Percentiles rank a stretch among this genome's conserved stretches.
phyloP scores from a whole-genome alignment of 2,113 vertebrate genomes.

The Petromus typicus region DNA sequence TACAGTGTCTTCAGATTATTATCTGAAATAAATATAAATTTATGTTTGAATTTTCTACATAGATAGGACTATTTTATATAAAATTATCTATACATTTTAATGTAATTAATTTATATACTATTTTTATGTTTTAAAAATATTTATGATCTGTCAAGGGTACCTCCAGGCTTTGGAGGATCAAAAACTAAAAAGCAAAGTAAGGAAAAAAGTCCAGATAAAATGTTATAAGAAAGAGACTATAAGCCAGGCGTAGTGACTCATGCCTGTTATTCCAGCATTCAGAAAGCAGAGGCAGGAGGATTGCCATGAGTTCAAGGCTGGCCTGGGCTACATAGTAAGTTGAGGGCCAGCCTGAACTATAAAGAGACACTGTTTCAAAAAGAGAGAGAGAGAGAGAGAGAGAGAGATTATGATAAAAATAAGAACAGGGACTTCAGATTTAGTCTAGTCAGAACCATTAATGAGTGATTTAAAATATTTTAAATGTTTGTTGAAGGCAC shows the following conservation, averaged over 20 bases:
- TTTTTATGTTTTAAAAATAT: not conserved
- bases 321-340: too few relatives aligned
- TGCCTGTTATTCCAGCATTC: too few relatives aligned
- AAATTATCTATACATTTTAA: not conserved
- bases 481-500: not conserved
- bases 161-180: not conserved
- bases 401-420: constrained; percentile 23
- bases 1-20: not conserved
- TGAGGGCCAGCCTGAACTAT: too few relatives aligned
- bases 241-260: not conserved
- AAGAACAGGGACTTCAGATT: not conserved
- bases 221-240: constrained; percentile 8
- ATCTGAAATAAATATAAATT: not conserved
- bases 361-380: too few relatives aligned
- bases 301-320: too few relatives aligned
- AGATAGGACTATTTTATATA: not conserved
- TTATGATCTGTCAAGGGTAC: not conserved
- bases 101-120: not conserved
- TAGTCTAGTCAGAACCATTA: not conserved
- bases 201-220: not conserved
- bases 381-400: not conserved
- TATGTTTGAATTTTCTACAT: not conserved
- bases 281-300: too few relatives aligned
- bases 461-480: constrained; percentile 11
- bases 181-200: not conserved